Base-by-base conservation (phyloP, 2,797 vertebrate species). In the Distichodus sexfasciatus region DNA sequence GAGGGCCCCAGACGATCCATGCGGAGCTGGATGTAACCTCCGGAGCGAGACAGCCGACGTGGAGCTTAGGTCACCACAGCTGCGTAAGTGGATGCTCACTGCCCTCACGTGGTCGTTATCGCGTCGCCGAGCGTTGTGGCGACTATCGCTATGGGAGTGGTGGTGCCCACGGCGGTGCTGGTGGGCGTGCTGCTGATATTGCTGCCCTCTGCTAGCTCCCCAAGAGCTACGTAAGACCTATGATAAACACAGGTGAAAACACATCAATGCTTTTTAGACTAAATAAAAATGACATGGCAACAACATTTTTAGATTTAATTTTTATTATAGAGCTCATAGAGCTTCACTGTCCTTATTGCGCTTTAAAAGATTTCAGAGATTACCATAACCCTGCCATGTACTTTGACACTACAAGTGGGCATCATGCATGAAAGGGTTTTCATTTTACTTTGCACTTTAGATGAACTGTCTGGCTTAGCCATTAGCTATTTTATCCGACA, bases 21-120 rank as follows among this genome's bases (percentile, higher is more conserved):
- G 93, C 0, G 90, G 85, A 0, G 87, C 88, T n/a, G 89, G 53
- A 7, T 86, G 90, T 1, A 97, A 79, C 19, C 92, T 90, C 4
- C 93, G 90, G 44, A 97, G 82, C 1, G 95, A 94, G 0, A 73
- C 76, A 0, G 87, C 83, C 0, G 96, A 95, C 0, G 92, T 90
- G 0, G 92, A 96, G 82, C 91, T 99, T 66, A 98, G 87, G 76
- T 99, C 96, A 2, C 96, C 96, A 0, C 96, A 98, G 88, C 97
- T 99, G 57, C 92, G 94, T 66, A 98, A 87, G 83, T 97, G 95
- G 64, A 96, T 95, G 19, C 94, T 93, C 38, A 95, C 93, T 0
- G 69, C 29, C 17, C 66, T 68, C 17, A 84, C 83, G 0, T 77
- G 83, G 70, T 78, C 73, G 61, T 87, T 77, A 9, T 86, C 79